These are phyloP conservation scores for Lepeophtheirus nordmannii DNA, from an alignment of 2,888 invertebrate genomes.

Conservation along the genomic window DNA sequence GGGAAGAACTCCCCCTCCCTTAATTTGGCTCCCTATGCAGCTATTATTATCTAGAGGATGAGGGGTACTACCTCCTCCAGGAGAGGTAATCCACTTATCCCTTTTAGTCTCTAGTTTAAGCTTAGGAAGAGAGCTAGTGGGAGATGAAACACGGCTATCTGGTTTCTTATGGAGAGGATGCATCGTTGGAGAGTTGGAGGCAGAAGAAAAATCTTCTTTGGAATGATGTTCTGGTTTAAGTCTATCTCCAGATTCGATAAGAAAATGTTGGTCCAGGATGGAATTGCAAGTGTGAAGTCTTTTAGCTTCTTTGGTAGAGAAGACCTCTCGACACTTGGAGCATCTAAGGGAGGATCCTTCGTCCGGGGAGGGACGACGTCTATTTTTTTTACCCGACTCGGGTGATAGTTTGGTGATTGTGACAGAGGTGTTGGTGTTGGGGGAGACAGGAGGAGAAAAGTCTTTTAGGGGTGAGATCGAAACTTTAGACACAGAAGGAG, in stretches of 20 bases:
- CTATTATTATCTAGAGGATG: too few species aligned
- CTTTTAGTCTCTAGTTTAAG: slow-evolving; percentile 10
- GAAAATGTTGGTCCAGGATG: slow-evolving; percentile 21
- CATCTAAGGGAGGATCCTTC: slow-evolving; percentile 6
- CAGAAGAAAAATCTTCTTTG: background rate
- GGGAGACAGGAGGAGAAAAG: background rate
- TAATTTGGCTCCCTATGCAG: background rate
- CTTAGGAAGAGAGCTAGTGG: background rate
- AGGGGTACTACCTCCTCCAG: background rate
- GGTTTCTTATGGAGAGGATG: too few species aligned
- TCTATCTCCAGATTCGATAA: slow-evolving; percentile 14
- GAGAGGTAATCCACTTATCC: slow-evolving; percentile 28
- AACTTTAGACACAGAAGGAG: background rate
- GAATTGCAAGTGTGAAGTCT: slow-evolving; percentile 25
- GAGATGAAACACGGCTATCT: too few species aligned
- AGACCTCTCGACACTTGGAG: slow-evolving; percentile 23
- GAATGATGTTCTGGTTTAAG: background rate
- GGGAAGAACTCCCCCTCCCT: background rate
- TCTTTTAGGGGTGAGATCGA: background rate
- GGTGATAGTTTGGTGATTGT: slow-evolving; percentile 22
- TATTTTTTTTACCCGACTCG: background rate
- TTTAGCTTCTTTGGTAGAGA: slow-evolving; percentile 21
- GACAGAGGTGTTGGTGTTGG: slow-evolving; percentile 1
- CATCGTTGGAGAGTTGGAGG: slow-evolving; percentile 5
- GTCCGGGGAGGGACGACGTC: background rate